Conservation (phyloP, 2,113 vertebrate species). For the Ahaetulla prasina region DNA sequence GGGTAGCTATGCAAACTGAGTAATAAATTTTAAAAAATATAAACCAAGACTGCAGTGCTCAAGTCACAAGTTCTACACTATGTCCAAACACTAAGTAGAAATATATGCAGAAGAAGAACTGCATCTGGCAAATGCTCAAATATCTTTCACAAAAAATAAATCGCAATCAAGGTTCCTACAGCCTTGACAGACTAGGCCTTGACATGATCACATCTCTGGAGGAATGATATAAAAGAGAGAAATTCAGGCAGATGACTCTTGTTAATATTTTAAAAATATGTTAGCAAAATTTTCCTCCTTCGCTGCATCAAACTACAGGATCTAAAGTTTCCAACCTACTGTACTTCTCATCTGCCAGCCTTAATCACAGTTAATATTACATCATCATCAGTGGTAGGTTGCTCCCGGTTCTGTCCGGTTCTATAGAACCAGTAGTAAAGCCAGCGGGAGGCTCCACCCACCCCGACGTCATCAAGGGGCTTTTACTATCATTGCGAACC, state of each 20-base stretch:
- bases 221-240: slow-evolving; percentile 19
- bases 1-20: not conserved
- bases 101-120: slow-evolving; percentile 30
- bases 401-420: too few species aligned
- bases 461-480: too few species aligned
- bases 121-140: slow-evolving; percentile 40
- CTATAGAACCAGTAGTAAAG: too few species aligned
- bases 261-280: slow-evolving; percentile 23
- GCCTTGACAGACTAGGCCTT: slow-evolving; percentile 43
- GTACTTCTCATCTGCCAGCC: not conserved
- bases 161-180: slow-evolving; percentile 53
- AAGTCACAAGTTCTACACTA: not conserved
- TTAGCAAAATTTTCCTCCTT: not conserved
- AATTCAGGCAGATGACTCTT: slow-evolving; percentile 10
- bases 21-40: not conserved
- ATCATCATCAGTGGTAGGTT: not conserved
- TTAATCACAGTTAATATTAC: not conserved
- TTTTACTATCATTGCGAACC: too few species aligned
- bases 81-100: slow-evolving; percentile 26
- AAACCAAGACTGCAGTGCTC: not conserved
- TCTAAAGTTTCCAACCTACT: not conserved
- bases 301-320: not conserved
- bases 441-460: too few species aligned
- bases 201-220: slow-evolving; percentile 49
- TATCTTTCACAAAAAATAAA: slow-evolving; percentile 33